Evolutionary conservation across 2,797 vertebrate species (phyloP).

Genomic region (Aulostomus chinensis): DNA sequence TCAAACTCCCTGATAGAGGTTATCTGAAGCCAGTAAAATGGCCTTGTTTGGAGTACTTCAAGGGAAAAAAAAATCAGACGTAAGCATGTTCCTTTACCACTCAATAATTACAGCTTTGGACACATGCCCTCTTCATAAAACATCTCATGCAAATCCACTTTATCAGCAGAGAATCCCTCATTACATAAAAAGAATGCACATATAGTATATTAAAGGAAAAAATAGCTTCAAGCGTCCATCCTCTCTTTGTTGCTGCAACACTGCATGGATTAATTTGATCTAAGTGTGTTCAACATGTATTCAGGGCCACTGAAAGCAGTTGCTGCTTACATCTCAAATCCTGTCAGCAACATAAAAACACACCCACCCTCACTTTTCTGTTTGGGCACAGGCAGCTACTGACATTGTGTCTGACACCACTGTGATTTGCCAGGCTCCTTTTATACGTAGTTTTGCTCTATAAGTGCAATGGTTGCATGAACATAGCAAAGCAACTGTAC

Average conservation of each 20-base stretch:
- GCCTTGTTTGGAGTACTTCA: slow-evolving; percentile 7
- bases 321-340: slow-evolving; percentile 62
- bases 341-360: slow-evolving; percentile 61
- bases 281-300: slow-evolving; percentile 43
- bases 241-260: slow-evolving; percentile 46
- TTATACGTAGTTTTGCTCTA: slow-evolving; percentile 50
- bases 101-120: slow-evolving; percentile 18
- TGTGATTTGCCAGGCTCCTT: slow-evolving; percentile 52
- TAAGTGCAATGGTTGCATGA: slow-evolving; percentile 34
- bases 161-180: slow-evolving; percentile 23
- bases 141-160: slow-evolving; percentile 13
- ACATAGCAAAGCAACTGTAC: no score
- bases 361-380: slow-evolving; percentile 53
- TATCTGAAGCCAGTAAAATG: slow-evolving; percentile 35
- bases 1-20: slow-evolving; percentile 42
- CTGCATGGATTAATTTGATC: slow-evolving; percentile 60
- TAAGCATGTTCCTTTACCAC: slow-evolving; percentile 1
- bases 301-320: slow-evolving; percentile 47
- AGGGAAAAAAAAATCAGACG: slow-evolving; percentile 8
- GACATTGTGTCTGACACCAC: slow-evolving; percentile 48
- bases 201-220: no score
- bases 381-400: slow-evolving; percentile 43
- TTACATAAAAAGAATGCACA: slow-evolving; percentile 27
- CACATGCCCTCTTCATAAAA: slow-evolving; percentile 23
- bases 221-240: slow-evolving; percentile 19